phyloP scores from a whole-genome alignment of 2,113 vertebrate species.

The Rafetus swinhoei region DNA sequence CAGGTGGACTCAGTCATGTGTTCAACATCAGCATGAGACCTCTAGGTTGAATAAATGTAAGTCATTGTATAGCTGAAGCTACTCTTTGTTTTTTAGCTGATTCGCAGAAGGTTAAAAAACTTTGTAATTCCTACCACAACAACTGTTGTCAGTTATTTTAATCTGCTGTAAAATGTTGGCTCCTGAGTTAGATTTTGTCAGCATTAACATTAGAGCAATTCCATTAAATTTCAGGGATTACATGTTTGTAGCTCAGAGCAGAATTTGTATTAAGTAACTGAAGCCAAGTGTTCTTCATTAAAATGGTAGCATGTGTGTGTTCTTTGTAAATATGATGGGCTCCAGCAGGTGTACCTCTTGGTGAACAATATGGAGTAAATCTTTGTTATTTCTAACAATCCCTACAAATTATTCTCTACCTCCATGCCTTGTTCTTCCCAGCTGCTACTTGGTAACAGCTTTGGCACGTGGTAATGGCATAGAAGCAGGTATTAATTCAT shows the following conservation, averaged over 20 bases:
- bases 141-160: background rate
- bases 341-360: background rate
- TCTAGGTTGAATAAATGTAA: background rate
- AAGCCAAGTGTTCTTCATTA: background rate
- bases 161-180: background rate
- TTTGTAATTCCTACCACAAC: background rate
- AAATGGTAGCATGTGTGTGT: background rate
- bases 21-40: background rate
- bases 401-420: accelerated
- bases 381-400: background rate
- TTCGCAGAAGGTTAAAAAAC: background rate
- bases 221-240: background rate
- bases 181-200: background rate
- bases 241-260: background rate
- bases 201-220: background rate
- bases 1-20: background rate
- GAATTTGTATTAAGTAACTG: background rate
- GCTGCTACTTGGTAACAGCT: background rate
- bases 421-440: background rate
- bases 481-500: background rate
- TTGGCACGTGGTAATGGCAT: background rate
- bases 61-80: background rate
- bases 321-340: background rate
- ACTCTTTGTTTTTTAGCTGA: background rate
- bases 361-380: background rate